Evolutionary conservation across 35 echinoderm and acorn worm genomes (phyloP), one percentile per base, ranked within the genome.

Genomic region (Strongylocentrotus purpuratus): DNA sequence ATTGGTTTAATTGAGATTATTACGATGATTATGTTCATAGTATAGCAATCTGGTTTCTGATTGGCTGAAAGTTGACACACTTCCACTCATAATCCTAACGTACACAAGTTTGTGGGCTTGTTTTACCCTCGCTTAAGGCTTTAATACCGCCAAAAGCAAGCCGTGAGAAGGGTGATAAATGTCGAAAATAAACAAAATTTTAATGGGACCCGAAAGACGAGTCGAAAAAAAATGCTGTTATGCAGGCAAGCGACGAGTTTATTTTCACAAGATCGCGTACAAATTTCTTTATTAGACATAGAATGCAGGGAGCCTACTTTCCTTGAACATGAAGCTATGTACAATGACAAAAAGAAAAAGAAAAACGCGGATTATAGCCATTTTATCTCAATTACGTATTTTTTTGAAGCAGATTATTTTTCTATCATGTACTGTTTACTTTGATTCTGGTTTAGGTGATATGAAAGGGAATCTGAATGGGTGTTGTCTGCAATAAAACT

Each of bases 181-280:
- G 50, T 55, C 10, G 65, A 78, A 78, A 78, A 78, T 78, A 78
- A 78, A 78, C 65, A 78, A 78, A 78, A 78, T 78, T 78, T 78
- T 78, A 78, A 78, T 78, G 65, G 65, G 65, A 22, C 65, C 65
- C 65, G 20, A 78, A 78, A 78, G 65, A 78, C 28, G 25, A 78
- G 65, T 78, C 65, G 65, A 22, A n/a, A 5, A 5, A 28, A 78
- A 78, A 78, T 78, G 20, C 22, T 28, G 15, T 78, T 78, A n/a
- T 78, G 28, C 65, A n/a, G 20, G 20, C 65, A 22, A 28, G 28
- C 50, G 28, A 28, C 65, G 22, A 78, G 65, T 78, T 78, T 78
- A 78, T 78, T 78, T 78, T 78, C 20, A 78, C 28, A 78, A n/a
- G 65, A 78, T 78, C 28, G 1, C 20, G 65, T 28, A 6, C 65